A percentile compares a stretch with the other conserved stretches of the same genome.
These are phyloP conservation scores for Harpia harpyja DNA, from an alignment of 2,797 vertebrate species.

Conservation along the genomic window DNA sequence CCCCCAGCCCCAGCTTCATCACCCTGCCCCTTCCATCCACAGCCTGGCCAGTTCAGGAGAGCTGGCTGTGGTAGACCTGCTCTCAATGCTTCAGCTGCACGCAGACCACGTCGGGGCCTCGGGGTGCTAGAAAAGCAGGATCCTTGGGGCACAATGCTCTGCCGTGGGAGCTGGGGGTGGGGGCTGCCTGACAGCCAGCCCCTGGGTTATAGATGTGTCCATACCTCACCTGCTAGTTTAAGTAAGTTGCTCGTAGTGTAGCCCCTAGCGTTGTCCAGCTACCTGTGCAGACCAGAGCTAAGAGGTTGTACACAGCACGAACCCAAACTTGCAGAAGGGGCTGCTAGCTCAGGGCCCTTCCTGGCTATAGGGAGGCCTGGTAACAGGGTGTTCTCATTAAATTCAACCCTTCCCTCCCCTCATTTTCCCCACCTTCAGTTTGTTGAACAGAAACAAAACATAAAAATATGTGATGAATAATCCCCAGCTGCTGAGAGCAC, in stretches of 20 bases:
- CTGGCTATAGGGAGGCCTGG: not conserved
- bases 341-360: not conserved
- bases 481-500: not conserved
- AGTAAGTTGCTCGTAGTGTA: rapidly evolving
- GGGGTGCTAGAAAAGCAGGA: not conserved
- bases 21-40: not conserved
- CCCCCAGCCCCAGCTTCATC: not conserved
- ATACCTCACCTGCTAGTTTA: not conserved
- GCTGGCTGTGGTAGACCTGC: not conserved
- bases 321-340: not conserved
- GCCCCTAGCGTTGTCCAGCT: not conserved
- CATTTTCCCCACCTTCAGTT: not conserved
- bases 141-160: not conserved
- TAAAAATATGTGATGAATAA: not conserved
- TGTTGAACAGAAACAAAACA: not conserved
- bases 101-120: not conserved
- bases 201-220: not conserved
- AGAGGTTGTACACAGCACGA: rapidly evolving
- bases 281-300: not conserved
- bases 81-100: not conserved
- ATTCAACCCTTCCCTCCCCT: not conserved
- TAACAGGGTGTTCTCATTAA: not conserved
- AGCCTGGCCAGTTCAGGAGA: not conserved
- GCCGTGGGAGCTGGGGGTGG: not conserved
- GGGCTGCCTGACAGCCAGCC: not conserved